Percentiles rank a stretch among this genome's conserved stretches.
These are phyloP conservation scores for Tetraodon nigroviridis DNA, from an alignment of 2,113 vertebrate genomes.

Conservation along the genomic window DNA sequence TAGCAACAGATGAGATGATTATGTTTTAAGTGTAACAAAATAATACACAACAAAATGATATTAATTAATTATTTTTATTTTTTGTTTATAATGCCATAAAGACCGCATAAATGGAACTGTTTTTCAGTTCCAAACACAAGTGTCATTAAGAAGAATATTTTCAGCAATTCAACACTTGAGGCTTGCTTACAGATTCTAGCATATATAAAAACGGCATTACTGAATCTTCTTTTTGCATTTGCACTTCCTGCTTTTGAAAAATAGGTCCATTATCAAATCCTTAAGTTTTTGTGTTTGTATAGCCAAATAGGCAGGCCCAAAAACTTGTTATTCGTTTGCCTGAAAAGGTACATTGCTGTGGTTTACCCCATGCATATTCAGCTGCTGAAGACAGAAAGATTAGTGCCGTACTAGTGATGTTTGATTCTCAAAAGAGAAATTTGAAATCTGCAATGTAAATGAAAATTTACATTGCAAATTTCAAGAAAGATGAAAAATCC, in stretches of 20 bases:
- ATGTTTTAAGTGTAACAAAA: neutral
- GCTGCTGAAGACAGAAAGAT: conserved; percentile 44
- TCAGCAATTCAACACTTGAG: neutral
- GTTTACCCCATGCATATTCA: conserved; percentile 35
- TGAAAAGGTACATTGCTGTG: conserved; percentile 54
- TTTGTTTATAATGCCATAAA: too few species aligned
- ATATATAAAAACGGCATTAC: neutral
- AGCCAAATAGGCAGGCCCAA: conserved; percentile 30
- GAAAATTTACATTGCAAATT: accelerated
- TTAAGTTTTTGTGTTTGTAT: neutral
- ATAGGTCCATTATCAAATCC: accelerated
- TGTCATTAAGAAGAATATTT: neutral
- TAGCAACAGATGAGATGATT: neutral
- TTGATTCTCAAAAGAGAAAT: too few species aligned
- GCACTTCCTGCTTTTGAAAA: accelerated
- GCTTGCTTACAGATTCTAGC: neutral
- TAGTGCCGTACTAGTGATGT: conserved; percentile 13
- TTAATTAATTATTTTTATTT: too few species aligned
- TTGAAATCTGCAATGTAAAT: too few species aligned
- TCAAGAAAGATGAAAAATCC: accelerated
- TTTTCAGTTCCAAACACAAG: too few species aligned
- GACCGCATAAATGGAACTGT: too few species aligned
- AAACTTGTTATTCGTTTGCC: conserved; percentile 36
- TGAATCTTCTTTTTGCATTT: neutral
- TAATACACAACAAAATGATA: neutral